A percentile compares a stretch with the other conserved stretches of the same genome.
These are phyloP conservation scores for Leptarthrus brevirostris DNA, from an alignment of 2,888 invertebrate species.

Conservation along the genomic window DNA sequence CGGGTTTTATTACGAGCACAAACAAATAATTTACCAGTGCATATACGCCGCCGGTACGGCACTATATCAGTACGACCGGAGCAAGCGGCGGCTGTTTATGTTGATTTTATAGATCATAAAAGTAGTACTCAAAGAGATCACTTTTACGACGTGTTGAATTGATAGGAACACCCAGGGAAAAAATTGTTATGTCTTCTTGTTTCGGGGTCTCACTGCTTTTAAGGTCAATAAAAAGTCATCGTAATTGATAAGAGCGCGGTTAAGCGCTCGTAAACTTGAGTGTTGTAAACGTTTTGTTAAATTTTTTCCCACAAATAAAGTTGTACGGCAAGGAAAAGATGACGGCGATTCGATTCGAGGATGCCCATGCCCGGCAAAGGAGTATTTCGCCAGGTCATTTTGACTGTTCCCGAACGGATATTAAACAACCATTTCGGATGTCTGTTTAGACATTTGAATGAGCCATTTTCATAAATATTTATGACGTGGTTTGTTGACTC, in stretches of 20 bases:
- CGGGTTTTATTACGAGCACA: conserved; percentile 36
- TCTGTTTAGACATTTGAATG: conserved; percentile 43
- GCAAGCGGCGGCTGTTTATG: conserved; percentile 54
- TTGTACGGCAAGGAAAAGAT: neutral
- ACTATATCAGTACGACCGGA: conserved; percentile 38
- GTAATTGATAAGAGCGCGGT: conserved; percentile 43
- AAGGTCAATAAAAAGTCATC: conserved; percentile 44
- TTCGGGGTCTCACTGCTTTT: conserved; percentile 21
- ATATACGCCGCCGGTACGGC: conserved; percentile 39
- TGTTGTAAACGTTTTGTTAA: conserved; percentile 1
- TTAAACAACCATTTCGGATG: conserved; percentile 31
- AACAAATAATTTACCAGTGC: conserved; percentile 34
- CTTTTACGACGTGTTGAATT: conserved; percentile 56
- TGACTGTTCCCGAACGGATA: conserved; percentile 39
- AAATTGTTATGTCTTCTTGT: conserved; percentile 44
- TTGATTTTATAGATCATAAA: conserved; percentile 56
- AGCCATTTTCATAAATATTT: conserved; percentile 40
- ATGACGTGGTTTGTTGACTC: conserved; percentile 8
- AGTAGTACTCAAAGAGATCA: conserved; percentile 51
- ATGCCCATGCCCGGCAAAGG: neutral
- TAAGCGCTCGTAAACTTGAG: conserved; percentile 40
- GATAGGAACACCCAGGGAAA: conserved; percentile 48
- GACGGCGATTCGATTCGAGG: neutral
- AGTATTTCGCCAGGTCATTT: conserved; percentile 20
- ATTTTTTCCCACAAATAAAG: conserved; percentile 29